Percentiles rank a stretch among this genome's conserved stretches.
Evolutionary conservation across 2,113 vertebrate species (phyloP).

Genomic region (Dicrurus megarhynchus): DNA sequence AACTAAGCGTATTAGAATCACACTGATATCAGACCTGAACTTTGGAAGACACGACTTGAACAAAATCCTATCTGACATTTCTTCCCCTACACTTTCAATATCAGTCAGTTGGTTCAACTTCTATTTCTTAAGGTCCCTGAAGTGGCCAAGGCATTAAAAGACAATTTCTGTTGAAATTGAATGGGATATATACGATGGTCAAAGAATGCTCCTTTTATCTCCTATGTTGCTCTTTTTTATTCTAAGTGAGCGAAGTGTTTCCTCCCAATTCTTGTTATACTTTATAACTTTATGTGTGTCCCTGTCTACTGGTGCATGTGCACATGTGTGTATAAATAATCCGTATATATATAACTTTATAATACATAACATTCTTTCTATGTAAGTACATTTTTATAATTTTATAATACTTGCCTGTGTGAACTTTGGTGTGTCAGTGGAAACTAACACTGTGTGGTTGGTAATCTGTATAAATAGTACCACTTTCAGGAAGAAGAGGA

Average conservation of each 20-base stretch:
- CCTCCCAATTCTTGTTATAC: background rate
- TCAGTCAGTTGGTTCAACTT: background rate
- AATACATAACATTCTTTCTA: background rate
- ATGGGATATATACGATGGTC: background rate
- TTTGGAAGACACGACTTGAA: background rate
- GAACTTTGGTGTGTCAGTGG: background rate
- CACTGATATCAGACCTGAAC: background rate
- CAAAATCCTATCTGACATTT: background rate
- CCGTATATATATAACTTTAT: background rate
- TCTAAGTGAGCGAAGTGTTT: background rate
- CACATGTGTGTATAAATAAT: background rate
- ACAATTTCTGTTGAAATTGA: background rate
- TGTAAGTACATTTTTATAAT: background rate
- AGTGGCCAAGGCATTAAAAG: background rate
- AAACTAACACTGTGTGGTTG: background rate
- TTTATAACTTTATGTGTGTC: background rate
- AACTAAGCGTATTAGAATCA: background rate
- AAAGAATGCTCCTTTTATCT: background rate
- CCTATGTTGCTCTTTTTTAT: background rate
- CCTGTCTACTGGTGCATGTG: background rate
- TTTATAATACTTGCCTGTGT: background rate
- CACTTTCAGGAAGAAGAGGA: background rate
- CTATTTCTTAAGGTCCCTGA: background rate
- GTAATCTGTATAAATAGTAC: background rate
- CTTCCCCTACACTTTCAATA: background rate